These are phyloP conservation scores for Oasisia sp. DNA, from an alignment of 2,888 invertebrate species.

Conservation along the genomic window DNA sequence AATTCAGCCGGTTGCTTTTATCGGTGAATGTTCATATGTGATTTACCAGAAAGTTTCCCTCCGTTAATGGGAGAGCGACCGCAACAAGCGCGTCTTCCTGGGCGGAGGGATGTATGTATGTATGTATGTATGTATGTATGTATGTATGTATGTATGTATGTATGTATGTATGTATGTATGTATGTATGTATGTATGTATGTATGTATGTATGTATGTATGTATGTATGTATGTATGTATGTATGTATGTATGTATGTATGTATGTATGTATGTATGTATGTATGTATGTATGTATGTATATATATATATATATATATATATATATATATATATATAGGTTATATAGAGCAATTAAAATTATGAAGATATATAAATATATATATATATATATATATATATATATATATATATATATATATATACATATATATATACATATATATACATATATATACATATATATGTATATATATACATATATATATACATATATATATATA, in stretches of 20 bases:
- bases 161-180: too few relatives aligned
- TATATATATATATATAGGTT: background rate
- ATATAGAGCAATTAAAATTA: too few relatives aligned
- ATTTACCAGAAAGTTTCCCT: conserved; percentile 4
- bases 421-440: background rate
- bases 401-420: background rate
- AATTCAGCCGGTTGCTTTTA: background rate
- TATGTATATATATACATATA: background rate
- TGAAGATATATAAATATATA: too few relatives aligned
- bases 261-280: too few relatives aligned
- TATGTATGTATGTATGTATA: background rate
- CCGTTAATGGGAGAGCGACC: background rate
- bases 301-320: background rate
- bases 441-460: background rate
- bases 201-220: too few relatives aligned
- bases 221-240: too few relatives aligned
- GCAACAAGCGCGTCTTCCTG: background rate
- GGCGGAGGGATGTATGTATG: background rate
- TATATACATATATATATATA: too few relatives aligned
- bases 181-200: too few relatives aligned
- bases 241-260: too few relatives aligned
- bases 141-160: too few relatives aligned
- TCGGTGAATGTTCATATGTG: conserved; percentile 1
- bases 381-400: background rate
- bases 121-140: background rate